A percentile compares a stretch with the other conserved stretches of the same genome.
phyloP scores from a whole-genome alignment of 2,888 invertebrate genomes.

The Pyralis farinalis region DNA sequence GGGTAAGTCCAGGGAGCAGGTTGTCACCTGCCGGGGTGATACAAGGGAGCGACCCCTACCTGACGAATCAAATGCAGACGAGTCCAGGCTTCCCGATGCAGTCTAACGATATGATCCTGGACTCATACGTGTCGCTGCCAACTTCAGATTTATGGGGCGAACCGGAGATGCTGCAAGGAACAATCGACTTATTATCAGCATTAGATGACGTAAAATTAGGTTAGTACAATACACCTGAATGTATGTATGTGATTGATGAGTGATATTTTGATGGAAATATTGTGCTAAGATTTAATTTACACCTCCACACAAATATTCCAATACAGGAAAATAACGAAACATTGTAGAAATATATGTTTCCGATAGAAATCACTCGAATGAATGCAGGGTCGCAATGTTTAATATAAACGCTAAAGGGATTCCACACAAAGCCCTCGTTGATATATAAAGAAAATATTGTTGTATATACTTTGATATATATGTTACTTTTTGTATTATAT shows the following conservation, averaged over 20 bases:
- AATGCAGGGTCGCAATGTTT: conserved; percentile 50
- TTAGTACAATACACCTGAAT: conserved; percentile 22
- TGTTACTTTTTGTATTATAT: no score
- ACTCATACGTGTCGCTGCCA: conserved; percentile 41
- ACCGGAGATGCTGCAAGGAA: conserved; percentile 55
- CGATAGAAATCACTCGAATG: conserved; percentile 58
- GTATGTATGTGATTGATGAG: conserved; percentile 21
- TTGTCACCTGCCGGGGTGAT: conserved; percentile 50
- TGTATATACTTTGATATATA: background rate
- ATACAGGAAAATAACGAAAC: conserved; percentile 13
- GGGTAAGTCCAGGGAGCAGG: conserved; percentile 50
- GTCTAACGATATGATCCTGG: conserved; percentile 48
- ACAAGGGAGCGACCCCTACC: conserved; percentile 62
- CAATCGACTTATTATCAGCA: conserved; percentile 58
- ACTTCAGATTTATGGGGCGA: conserved; percentile 63
- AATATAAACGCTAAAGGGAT: conserved; percentile 43
- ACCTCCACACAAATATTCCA: conserved; percentile 44
- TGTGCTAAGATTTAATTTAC: conserved; percentile 18
- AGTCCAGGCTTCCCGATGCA: conserved; percentile 55
- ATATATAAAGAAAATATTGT: background rate
- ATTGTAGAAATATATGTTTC: conserved; percentile 26
- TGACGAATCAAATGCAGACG: conserved; percentile 62
- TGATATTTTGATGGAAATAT: conserved; percentile 40
- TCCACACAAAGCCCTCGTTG: conserved; percentile 40
- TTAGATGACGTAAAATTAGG: conserved; percentile 68